Base-by-base conservation (phyloP, 2,888 invertebrate species). In the Ypsolopha sequella region DNA sequence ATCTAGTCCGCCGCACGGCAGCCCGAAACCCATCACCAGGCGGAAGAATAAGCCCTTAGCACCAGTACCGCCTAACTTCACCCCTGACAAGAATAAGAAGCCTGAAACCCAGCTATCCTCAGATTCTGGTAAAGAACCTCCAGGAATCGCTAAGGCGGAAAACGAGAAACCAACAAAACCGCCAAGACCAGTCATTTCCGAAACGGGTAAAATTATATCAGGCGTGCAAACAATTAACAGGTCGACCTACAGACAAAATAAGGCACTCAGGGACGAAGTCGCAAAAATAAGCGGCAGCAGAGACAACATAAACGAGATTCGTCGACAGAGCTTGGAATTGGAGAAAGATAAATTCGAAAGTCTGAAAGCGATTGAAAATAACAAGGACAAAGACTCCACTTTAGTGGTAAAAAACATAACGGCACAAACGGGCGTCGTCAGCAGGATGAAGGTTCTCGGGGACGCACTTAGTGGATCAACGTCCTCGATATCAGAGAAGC, bases 11-110 rank as follows among this genome's bases (percentile, higher is more conserved):
- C 91, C 92, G 6, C 89, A 91, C 60, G 90, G 92, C 39, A 94
- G 94, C 75, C 94, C 93, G 13, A 92, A 92, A 60, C 91, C 91
- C 7, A 89, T 90, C 48, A 76, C 89, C 58, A 85, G 94, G 53
- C 89, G 93, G 63, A 93, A 93, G 76, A 92, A 92, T 62, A 94
- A 94, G 67, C 92, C 92, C 6, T 79, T 88, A 36, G 93, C 93
- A 0, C 93, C 93, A 3, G 90, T 90, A 10, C 92, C 92, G 39
- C 91, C 91, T 6, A 88, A 88, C 58, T 88, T 87, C 55, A 87
- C 87, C 1, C 88, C 88, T 0, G 88, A 88, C 55, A 88, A 87
- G 56, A 77, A 64, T 52, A 76, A 70, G 53, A 78, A 73, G 33
- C 44, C 57, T 6, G 45, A 45, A 24, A 24, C 45, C 2, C 62